Percentiles rank a stretch among this genome's conserved stretches.
phyloP scores from a whole-genome alignment of 1,140 invertebrate genomes.

The Brachionus manjavacas region DNA sequence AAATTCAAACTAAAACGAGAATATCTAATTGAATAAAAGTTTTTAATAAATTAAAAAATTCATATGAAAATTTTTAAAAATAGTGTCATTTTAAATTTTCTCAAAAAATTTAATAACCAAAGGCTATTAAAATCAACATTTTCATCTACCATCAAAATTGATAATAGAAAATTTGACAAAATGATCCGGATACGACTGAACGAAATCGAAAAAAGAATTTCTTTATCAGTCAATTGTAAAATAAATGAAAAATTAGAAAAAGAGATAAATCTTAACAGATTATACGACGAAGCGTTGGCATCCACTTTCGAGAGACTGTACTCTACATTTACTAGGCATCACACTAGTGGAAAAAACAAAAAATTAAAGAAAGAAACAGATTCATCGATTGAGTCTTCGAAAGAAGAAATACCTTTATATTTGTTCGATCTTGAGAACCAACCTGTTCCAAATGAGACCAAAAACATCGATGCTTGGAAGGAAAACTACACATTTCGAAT shows the following conservation, averaged over 20 bases:
- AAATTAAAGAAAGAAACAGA: constrained; percentile 3
- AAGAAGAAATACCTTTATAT: not conserved
- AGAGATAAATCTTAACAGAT: constrained; percentile 32
- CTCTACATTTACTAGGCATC: not conserved
- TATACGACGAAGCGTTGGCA: not conserved
- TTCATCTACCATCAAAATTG: not conserved
- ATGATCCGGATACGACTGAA: constrained; percentile 23
- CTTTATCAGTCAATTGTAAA: not conserved
- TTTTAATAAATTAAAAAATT: not conserved
- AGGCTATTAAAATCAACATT: not conserved
- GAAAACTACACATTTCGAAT: constrained; percentile 27
- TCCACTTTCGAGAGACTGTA: constrained; percentile 24
- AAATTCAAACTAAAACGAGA: not conserved
- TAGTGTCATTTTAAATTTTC: not conserved
- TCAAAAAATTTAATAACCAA: not conserved
- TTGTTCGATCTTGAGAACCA: constrained; percentile 3
- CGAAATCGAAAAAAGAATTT: not conserved
- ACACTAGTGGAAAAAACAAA: constrained; percentile 1
- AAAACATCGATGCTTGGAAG: constrained; percentile 41
- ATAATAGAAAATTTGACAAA: constrained; percentile 25
- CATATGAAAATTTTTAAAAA: not conserved
- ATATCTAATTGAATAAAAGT: no score
- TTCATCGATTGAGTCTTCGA: not conserved
- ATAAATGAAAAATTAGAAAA: constrained; percentile 9
- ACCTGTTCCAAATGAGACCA: not conserved